Percentiles rank a stretch among this genome's conserved stretches.
phyloP scores from a whole-genome alignment of 2,888 invertebrate species.

The Meta bourneti region DNA sequence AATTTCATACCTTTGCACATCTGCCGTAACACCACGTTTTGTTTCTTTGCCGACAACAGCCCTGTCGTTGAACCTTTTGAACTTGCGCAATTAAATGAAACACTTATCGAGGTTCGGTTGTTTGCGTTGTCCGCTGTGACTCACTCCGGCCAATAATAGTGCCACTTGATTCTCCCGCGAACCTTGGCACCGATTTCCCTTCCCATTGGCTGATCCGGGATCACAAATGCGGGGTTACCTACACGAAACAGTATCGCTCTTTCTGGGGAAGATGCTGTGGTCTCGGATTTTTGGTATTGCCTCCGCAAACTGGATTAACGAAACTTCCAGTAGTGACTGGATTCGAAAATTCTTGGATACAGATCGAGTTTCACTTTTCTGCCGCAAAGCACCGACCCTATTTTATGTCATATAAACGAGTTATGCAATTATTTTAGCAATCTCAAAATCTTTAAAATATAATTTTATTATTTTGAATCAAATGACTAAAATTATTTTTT shows the following conservation, averaged over 20 bases:
- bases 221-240: neutral
- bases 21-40: neutral
- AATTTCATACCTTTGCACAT: neutral
- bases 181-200: slow-evolving; percentile 47
- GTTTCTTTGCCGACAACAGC: neutral
- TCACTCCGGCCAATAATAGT: slow-evolving; percentile 60
- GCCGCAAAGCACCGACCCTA: too few relatives aligned
- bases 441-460: too few relatives aligned
- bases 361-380: too few relatives aligned
- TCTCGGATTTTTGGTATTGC: neutral
- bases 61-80: neutral
- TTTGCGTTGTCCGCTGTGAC: slow-evolving; percentile 48
- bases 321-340: too few relatives aligned
- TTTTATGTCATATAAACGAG: too few relatives aligned
- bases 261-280: neutral
- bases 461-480: too few relatives aligned
- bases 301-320: too few relatives aligned
- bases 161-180: slow-evolving; percentile 71
- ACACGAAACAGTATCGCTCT: slow-evolving; percentile 6
- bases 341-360: too few relatives aligned
- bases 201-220: slow-evolving; percentile 39
- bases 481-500: too few relatives aligned
- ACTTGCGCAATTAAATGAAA: neutral
- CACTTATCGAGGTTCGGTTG: neutral
- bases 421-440: too few relatives aligned